phyloP scores from a whole-genome alignment of 2,113 vertebrate species.

The Lynx canadensis region DNA sequence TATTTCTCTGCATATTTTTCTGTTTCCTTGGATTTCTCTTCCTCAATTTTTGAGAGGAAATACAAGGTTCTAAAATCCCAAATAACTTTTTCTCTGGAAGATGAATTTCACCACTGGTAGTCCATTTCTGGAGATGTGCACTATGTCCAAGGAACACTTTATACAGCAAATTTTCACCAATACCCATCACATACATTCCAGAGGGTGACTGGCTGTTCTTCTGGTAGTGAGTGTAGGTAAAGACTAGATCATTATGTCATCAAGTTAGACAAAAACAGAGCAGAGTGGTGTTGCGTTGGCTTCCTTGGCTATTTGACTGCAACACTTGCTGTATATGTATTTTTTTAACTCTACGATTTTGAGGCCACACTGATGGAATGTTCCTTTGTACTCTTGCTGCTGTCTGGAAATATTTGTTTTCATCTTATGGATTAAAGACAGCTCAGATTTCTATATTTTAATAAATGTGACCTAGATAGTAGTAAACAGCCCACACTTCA shows the following conservation, averaged over 20 bases:
- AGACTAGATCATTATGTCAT: neutral
- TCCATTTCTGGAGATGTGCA: neutral
- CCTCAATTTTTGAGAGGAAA: neutral
- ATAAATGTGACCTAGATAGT: slow-evolving; percentile 60
- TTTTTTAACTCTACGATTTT: neutral
- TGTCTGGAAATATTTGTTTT: slow-evolving; percentile 53
- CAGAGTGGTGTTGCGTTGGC: neutral
- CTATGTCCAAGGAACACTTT: neutral
- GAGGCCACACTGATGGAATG: slow-evolving; percentile 21
- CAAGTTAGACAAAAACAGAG: neutral
- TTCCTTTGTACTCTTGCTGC: slow-evolving; percentile 41
- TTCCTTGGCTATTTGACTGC: neutral
- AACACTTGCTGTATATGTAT: neutral
- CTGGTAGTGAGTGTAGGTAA: neutral
- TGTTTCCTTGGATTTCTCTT: neutral
- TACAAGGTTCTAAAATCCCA: neutral
- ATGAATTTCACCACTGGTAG: neutral
- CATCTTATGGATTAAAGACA: slow-evolving; percentile 57
- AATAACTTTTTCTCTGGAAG: neutral
- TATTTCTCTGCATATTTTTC: neutral
- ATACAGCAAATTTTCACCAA: neutral
- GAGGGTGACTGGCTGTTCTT: neutral
- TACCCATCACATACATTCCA: neutral
- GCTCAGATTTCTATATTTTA: slow-evolving; percentile 22
- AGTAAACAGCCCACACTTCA: neutral